Evolutionary conservation across 37 sponge, comb jelly and placozoan species (phyloP), one percentile per base, ranked within the genome.

Genomic region (Axinella damicornis): DNA sequence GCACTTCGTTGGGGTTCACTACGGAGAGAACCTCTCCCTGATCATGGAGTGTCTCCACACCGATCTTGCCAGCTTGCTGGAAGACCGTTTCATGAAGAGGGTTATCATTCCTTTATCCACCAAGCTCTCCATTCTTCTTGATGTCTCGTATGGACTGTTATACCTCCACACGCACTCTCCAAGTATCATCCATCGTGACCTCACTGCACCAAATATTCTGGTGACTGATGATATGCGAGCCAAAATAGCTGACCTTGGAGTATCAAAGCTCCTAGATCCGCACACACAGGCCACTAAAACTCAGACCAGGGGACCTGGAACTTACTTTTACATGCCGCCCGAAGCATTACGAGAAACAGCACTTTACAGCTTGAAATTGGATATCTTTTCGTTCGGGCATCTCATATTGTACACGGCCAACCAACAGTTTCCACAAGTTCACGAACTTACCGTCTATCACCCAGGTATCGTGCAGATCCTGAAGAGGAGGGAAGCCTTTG

Each of bases 201-300:
- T 77, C 18, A 63, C 65, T 9, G 65, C 64, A 12, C 5, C 5
- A 2, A 77, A 77, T 62, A 46, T 77, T 22, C 78, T 77, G 1
- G 2, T 77, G 39, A 63, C 78, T 11, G 2, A 1, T 24, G 41
- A 77, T 20, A 1, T 21, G 39, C 78, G 41, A 13, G 78, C 78
- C 63, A 77, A 77, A 37, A 77, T 77, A 27, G 78, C 64, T 38
- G 78, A 77, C 35, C 78, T 77, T 38, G 78, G 78, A 12, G 65
- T 77, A 22, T 30, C 78, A 15, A 77, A 58, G 41, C 33, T 62
- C 2, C 53, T 72, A 40, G 28, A 37, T 24, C 73, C 13, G 2
- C 46, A 2, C 2, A 27, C 2, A 46, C 46, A 41, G 53, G 46
- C 9, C 4, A 9, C 46, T 12, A 46, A 9, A 12, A 5, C 46